A percentile compares a stretch with the other conserved stretches of the same genome.
Evolutionary conservation across 23 tunicate genomes (phyloP).

Genomic region (Styela clava): DNA sequence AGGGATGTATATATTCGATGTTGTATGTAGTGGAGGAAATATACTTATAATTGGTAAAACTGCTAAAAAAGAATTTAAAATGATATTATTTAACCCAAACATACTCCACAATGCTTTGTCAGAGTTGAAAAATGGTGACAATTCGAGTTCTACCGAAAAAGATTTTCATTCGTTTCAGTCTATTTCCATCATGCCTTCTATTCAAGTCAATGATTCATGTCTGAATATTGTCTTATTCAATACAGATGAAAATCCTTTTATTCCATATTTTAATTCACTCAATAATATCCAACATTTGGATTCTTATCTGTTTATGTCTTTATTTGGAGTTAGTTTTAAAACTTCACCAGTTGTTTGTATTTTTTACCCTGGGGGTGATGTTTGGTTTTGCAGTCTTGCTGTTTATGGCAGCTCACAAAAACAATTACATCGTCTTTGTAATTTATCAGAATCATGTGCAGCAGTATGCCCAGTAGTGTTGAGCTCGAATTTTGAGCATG

Average conservation of each 20-base stretch:
- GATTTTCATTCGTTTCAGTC: not conserved
- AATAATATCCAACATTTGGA: not conserved
- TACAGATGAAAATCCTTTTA: not conserved
- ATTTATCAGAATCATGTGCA: not conserved
- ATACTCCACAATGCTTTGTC: not conserved
- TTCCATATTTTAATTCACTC: not conserved
- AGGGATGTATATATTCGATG: not conserved
- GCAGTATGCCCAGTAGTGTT: not conserved
- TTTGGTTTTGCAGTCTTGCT: not conserved
- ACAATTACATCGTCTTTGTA: not conserved
- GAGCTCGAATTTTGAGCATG: not conserved
- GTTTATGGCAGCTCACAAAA: not conserved
- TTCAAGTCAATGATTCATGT: not conserved
- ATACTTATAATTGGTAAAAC: not conserved
- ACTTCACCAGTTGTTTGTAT: not conserved
- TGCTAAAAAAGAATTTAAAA: not conserved
- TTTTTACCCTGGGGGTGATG: not conserved
- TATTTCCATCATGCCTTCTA: not conserved
- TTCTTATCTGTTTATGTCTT: not conserved
- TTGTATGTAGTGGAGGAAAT: not conserved
- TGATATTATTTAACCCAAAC: not conserved
- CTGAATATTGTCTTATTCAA: not conserved
- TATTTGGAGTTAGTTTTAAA: not conserved
- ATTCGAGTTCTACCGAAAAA: not conserved
- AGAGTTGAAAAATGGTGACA: not conserved